A percentile compares a stretch with the other conserved stretches of the same genome.
phyloP scores from a whole-genome alignment of 1,140 invertebrate genomes.

The Leptopilina clavipes region DNA sequence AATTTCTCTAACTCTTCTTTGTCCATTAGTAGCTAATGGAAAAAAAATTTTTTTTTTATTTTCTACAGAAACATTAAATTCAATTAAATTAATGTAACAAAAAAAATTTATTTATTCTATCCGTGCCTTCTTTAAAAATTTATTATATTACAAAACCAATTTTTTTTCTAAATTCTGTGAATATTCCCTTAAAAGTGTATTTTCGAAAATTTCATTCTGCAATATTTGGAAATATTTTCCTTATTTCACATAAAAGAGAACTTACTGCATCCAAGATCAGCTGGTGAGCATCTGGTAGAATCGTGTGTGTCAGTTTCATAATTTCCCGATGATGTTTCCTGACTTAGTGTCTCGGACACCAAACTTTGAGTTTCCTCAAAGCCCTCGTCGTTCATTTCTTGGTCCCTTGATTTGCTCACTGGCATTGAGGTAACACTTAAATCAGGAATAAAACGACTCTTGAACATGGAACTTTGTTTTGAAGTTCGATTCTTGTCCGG shows the following conservation, averaged over 20 bases:
- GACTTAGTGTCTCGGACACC: constrained; percentile 87
- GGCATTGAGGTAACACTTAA: constrained; percentile 67
- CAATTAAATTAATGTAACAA: no score
- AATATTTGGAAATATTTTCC: no score
- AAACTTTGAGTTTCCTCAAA: constrained; percentile 92
- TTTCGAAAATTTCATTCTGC: no score
- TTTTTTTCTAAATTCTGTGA: no score
- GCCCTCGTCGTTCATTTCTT: constrained; percentile 88
- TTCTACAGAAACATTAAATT: no score
- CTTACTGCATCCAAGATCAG: constrained; percentile 56
- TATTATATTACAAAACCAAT: no score
- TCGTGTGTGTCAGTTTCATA: constrained; percentile 79
- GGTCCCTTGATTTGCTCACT: constrained; percentile 75
- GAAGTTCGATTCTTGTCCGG: constrained; percentile 12
- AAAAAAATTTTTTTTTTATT: no score
- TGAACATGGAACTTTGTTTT: constrained; percentile 28
- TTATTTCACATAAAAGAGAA: no score
- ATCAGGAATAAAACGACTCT: constrained; percentile 70
- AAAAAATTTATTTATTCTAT: no score
- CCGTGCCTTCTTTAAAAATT: not conserved
- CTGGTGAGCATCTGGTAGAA: constrained; percentile 69
- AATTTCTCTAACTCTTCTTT: constrained; percentile 9
- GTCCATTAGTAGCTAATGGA: not conserved
- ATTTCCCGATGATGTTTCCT: constrained; percentile 84
- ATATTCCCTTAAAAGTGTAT: no score